Evolutionary conservation across 2,113 vertebrate genomes (phyloP).

Genomic region (Mus spicilegus): DNA sequence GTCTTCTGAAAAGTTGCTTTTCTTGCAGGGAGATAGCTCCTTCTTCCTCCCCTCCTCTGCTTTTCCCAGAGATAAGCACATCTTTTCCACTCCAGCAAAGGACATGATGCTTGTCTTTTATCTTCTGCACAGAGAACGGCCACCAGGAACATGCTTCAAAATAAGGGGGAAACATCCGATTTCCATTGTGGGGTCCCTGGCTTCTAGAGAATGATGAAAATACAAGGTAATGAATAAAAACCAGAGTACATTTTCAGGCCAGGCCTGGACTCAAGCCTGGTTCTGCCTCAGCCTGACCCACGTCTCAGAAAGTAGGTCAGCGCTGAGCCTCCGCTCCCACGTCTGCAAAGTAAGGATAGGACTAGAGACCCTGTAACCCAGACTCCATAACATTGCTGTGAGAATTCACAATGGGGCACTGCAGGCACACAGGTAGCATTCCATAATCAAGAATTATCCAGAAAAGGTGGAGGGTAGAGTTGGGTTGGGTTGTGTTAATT

Average conservation of each 20-base stretch:
- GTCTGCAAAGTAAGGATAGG: neutral
- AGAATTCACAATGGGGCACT: neutral
- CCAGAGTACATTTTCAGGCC: neutral
- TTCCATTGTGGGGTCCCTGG: neutral
- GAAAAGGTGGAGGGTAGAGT: neutral
- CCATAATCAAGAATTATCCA: neutral
- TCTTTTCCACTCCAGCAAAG: slow-evolving; percentile 2
- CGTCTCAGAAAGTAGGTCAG: neutral
- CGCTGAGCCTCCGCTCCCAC: neutral
- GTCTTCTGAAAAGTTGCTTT: slow-evolving; percentile 24
- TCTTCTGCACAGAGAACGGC: neutral
- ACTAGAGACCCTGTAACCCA: neutral
- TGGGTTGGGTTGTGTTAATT: neutral
- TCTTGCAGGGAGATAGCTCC: neutral
- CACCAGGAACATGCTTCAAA: neutral
- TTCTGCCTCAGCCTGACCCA: neutral
- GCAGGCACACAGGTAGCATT: neutral
- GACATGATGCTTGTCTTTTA: neutral
- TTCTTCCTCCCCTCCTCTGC: neutral
- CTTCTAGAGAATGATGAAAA: neutral
- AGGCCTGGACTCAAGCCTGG: neutral
- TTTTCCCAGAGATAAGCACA: slow-evolving; percentile 33
- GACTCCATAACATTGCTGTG: neutral
- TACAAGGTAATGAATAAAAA: neutral
- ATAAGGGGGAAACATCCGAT: neutral